Percentiles rank a stretch among this genome's conserved stretches.
Evolutionary conservation across 2,113 vertebrate species (phyloP).

Genomic region (Arvicanthis niloticus): DNA sequence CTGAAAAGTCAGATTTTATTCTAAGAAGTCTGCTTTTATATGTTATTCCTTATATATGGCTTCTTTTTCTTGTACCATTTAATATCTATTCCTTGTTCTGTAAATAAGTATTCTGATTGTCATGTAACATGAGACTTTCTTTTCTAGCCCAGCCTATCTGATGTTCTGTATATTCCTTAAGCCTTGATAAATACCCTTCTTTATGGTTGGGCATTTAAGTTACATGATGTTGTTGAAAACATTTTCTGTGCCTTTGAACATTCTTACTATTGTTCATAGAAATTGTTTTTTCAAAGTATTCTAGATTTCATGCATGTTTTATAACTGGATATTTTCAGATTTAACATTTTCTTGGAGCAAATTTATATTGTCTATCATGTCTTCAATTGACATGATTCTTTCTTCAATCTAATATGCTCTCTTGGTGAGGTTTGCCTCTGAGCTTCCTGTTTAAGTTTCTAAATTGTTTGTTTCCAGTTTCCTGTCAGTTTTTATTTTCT

Average conservation of each 20-base stretch:
- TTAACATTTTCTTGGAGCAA: not conserved
- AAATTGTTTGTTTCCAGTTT: not conserved
- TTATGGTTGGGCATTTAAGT: not conserved
- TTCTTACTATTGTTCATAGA: not conserved
- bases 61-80: not conserved
- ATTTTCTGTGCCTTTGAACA: not conserved
- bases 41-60: not conserved
- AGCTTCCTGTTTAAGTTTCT: not conserved
- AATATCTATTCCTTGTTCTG: not conserved
- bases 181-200: not conserved
- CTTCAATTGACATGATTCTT: not conserved
- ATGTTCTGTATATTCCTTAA: not conserved
- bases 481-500: not conserved
- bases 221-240: not conserved
- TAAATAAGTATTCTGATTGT: not conserved
- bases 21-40: not conserved
- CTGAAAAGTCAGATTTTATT: no score
- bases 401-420: not conserved
- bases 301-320: no score
- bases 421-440: not conserved
- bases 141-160: not conserved
- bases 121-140: not conserved
- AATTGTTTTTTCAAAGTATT: not conserved
- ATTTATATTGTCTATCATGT: not conserved
- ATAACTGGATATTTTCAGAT: no score